These are phyloP conservation scores for Metaphire vulgaris DNA, from an alignment of 1,140 invertebrate genomes.

Conservation along the genomic window DNA sequence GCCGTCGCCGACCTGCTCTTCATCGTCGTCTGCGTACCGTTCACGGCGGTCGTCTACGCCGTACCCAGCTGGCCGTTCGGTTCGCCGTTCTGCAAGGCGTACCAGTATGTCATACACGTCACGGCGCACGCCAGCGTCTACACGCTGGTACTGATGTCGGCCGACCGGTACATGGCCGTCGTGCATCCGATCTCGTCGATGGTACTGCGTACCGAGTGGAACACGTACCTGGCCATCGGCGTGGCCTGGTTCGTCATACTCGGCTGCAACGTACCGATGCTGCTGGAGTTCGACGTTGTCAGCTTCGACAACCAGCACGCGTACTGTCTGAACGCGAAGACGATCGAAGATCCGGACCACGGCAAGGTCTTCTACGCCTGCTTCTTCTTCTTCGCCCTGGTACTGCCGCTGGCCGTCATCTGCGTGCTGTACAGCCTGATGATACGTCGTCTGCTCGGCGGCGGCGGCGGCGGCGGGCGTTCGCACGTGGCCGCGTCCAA, in stretches of 20 bases:
- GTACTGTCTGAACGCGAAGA: constrained; percentile 36
- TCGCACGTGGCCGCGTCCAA: constrained; percentile 44
- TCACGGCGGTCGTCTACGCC: constrained; percentile 51
- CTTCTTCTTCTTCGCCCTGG: constrained; percentile 54
- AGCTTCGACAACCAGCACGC: constrained; percentile 52
- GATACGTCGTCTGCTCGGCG: constrained; percentile 60
- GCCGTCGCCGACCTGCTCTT: constrained; percentile 83
- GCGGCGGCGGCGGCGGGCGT: constrained; percentile 62
- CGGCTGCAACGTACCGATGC: constrained; percentile 64
- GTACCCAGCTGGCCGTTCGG: constrained; percentile 74
- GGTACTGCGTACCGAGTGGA: constrained; percentile 73
- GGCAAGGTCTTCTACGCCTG: constrained; percentile 42
- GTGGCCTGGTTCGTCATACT: constrained; percentile 72
- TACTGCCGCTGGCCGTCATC: constrained; percentile 61
- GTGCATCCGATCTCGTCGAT: constrained; percentile 87
- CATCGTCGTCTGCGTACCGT: constrained; percentile 87
- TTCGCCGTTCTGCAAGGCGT: constrained; percentile 79
- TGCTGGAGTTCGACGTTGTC: constrained; percentile 67
- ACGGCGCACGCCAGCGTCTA: constrained; percentile 89
- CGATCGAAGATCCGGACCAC: background rate
- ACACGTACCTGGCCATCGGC: constrained; percentile 65
- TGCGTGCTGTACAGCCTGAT: constrained; percentile 84
- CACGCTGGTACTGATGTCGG: constrained; percentile 87
- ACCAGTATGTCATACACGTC: constrained; percentile 65
- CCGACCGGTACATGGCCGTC: constrained; percentile 88